phyloP scores from a whole-genome alignment of 2,797 vertebrate genomes.

The Acanthornis magna region DNA sequence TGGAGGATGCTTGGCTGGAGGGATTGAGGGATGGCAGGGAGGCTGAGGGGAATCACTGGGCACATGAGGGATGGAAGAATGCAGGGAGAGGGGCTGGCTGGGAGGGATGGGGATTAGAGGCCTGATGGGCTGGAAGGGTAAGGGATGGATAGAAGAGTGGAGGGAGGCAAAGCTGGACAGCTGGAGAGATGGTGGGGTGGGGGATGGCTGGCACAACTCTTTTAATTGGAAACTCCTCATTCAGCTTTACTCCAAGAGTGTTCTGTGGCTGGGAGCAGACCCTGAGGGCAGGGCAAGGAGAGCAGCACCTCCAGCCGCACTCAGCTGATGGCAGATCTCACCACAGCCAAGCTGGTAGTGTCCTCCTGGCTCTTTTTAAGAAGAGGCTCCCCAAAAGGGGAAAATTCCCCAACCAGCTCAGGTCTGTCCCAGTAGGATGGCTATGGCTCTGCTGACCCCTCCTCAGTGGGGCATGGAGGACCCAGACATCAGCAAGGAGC shows the following conservation, averaged over 20 bases:
- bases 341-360: not conserved
- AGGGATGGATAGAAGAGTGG: not conserved
- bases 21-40: not conserved
- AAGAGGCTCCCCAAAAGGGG: not conserved
- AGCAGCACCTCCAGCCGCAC: not conserved
- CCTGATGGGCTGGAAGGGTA: not conserved
- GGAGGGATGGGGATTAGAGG: not conserved
- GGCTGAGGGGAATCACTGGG: not conserved
- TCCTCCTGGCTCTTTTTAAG: not conserved
- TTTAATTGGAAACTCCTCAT: not conserved
- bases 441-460: not conserved
- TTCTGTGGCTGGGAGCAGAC: not conserved
- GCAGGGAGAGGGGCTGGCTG: not conserved
- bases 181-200: not conserved
- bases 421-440: rapidly evolving
- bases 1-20: not conserved
- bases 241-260: not conserved
- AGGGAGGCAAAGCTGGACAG: not conserved
- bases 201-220: not conserved
- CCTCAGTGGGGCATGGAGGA: not conserved
- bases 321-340: rapidly evolving
- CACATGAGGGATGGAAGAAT: not conserved
- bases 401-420: not conserved
- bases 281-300: not conserved
- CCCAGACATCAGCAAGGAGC: rapidly evolving